Base-by-base conservation (phyloP, 2,797 vertebrate species). In the Epinephelus malabaricus region DNA sequence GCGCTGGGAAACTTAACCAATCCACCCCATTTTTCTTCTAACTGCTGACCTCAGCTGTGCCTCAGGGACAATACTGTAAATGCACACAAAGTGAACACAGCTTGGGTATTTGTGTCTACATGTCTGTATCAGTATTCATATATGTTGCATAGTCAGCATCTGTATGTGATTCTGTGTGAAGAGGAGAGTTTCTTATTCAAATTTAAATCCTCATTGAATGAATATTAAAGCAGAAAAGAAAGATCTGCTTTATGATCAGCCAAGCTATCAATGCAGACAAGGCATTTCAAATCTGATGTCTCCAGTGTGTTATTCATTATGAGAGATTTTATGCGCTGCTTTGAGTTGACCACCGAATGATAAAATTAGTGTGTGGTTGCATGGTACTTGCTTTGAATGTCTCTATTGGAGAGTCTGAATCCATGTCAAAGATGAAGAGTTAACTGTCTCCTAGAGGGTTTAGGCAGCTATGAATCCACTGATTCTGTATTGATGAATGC, bases 41-140 rank as follows among this genome's bases (percentile, higher is more conserved):
- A 86, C 58, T 79, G 79, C 88, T 83, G 77, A 87, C 66, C 83
- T 88, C 74, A 85, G 79, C 69, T 27, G 27, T 25, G 66, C 74
- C 68, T 64, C 56, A 4, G 70, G 46, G 47, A 43, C 74, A 43
- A 25, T 18, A 50, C n/a, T 73, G 30, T 64, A 59, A 68, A 77
- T 51, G 56, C 53, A 67, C 49, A 77, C 49, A 58, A 55, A 87
- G 43, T 50, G 15, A 73, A 59, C 56, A 27, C 17, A 45, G 54
- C 73, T 59, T 78, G 43, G 54, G 49, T 73, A 46, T 73, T 60
- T 83, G 53, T 54, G 66, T 70, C 53, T 67, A 12, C 19, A 50
- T 70, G 74, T 86, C 47, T 69, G 15, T 69, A 68, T 81, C 64
- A 38, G 40, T 73, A 56, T 69, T 56, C 74, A 66, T 59, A 30